Conservation (phyloP, 2,888 invertebrate genomes). For the Notocelia uddmanniana region DNA sequence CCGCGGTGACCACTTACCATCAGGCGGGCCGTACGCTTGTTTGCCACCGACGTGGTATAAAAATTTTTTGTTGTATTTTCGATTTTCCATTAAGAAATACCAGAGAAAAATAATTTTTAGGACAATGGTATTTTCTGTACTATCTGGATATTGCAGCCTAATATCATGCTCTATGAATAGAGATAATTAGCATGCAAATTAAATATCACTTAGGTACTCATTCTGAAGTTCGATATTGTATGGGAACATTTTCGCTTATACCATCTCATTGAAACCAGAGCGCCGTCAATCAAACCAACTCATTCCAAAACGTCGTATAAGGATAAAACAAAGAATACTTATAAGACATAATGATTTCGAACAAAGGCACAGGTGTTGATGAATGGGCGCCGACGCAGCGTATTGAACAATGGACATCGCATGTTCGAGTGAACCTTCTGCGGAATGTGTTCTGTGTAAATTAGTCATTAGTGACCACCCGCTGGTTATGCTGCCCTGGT, state of each 20-base stretch:
- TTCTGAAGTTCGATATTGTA: constrained; percentile 13
- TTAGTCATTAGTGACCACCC: constrained; percentile 52
- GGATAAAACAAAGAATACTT: background rate
- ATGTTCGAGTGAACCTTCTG: constrained; percentile 47
- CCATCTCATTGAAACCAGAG: constrained; percentile 39
- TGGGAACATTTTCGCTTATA: constrained; percentile 17
- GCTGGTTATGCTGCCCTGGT: constrained; percentile 27
- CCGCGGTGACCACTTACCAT: too few species aligned
- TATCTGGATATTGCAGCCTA: too few species aligned
- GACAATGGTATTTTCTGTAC: too few species aligned
- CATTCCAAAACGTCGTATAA: constrained; percentile 16
- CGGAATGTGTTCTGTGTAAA: constrained; percentile 50
- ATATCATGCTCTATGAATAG: too few species aligned
- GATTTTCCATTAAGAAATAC: too few species aligned
- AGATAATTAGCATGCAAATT: background rate
- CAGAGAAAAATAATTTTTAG: too few species aligned
- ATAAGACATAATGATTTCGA: background rate
- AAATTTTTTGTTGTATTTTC: too few species aligned
- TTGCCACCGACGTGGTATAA: too few species aligned
- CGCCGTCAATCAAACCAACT: constrained; percentile 27
- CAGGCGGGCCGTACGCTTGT: too few species aligned
- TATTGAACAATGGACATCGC: constrained; percentile 45
- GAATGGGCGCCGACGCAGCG: constrained; percentile 41
- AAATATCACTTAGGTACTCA: background rate
- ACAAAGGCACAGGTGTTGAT: constrained; percentile 25